Conservation (phyloP, 2,797 vertebrate genomes). For the Meriones psammophilus region DNA sequence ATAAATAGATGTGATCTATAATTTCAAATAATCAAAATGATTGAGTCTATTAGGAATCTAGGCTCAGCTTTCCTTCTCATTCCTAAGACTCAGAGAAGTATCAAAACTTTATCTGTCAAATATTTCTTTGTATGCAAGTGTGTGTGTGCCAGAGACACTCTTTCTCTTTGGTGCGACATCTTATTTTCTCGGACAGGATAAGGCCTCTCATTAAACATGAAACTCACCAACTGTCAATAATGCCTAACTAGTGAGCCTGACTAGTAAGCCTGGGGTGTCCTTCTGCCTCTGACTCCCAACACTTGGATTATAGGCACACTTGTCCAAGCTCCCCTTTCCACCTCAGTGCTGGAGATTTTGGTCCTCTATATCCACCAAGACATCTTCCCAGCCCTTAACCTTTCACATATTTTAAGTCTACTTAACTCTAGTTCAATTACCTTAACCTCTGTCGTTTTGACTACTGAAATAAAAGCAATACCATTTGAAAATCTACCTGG, state of each 20-base stretch:
- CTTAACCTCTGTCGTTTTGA: neutral
- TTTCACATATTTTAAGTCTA: neutral
- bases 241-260: neutral
- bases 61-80: neutral
- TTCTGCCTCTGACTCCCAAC: neutral
- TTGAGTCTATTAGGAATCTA: neutral
- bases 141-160: neutral
- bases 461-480: neutral
- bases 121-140: neutral
- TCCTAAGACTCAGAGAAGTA: neutral
- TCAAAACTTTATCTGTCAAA: constrained; percentile 33
- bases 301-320: neutral
- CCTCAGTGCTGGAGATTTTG: neutral
- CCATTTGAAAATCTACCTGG: neutral
- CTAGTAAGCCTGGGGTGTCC: neutral
- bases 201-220: neutral
- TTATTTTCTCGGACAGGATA: neutral
- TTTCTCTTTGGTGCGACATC: neutral
- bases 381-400: neutral
- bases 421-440: neutral
- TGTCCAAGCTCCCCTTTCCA: neutral
- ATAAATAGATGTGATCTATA: neutral
- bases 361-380: neutral
- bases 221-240: neutral
- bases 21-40: neutral